Percentiles rank a stretch among this genome's conserved stretches.
Conservation (phyloP, 2,113 vertebrate genomes). For the Colistium nudipinnis region DNA sequence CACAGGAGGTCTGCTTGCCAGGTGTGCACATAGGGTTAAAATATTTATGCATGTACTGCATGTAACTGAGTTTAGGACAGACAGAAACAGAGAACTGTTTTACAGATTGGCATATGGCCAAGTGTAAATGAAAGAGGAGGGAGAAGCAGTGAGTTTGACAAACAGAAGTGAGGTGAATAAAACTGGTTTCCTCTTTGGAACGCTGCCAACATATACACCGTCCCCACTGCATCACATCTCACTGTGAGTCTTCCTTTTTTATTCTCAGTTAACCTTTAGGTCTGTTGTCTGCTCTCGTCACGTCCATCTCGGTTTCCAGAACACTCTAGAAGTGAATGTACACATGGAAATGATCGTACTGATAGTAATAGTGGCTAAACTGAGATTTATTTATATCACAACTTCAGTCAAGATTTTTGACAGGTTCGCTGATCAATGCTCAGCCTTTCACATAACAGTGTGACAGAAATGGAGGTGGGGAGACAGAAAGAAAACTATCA, state of each 20-base stretch:
- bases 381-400: conserved; percentile 37
- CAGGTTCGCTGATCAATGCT: conserved; percentile 8
- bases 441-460: conserved; percentile 19
- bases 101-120: conserved; percentile 18
- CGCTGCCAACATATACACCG: conserved; percentile 9
- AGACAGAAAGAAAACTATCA: not conserved
- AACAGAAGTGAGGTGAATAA: conserved; percentile 34
- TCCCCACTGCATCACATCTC: conserved; percentile 3
- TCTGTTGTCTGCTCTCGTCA: not conserved
- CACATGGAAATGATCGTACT: conserved; percentile 1
- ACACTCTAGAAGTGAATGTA: not conserved
- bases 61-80: not conserved
- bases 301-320: not conserved
- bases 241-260: conserved; percentile 9
- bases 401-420: conserved; percentile 29
- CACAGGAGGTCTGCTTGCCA: not conserved
- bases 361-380: conserved; percentile 7
- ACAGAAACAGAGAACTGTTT: conserved; percentile 14
- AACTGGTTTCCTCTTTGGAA: conserved; percentile 20
- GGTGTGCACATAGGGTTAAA: not conserved
- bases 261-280: not conserved
- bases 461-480: conserved; percentile 10
- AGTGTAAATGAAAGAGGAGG: conserved; percentile 29
- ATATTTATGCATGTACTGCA: too few species aligned
- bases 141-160: conserved; percentile 20